Evolutionary conservation across 2,797 vertebrate genomes (phyloP).

Genomic region (Onychomys torridus): DNA sequence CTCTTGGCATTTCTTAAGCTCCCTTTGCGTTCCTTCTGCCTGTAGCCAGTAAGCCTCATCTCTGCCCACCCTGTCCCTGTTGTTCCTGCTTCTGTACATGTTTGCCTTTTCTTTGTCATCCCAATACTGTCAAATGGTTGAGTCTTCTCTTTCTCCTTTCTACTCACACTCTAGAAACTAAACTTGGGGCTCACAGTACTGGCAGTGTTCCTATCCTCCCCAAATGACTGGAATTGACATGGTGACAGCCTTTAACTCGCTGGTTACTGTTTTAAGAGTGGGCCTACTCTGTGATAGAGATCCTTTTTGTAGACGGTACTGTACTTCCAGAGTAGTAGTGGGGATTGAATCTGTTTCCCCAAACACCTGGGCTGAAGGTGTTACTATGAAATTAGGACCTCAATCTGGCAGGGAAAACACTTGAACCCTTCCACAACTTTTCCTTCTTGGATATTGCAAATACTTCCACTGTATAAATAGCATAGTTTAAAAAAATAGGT

Average conservation of each 20-base stretch:
- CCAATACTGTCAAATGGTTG: too few species aligned
- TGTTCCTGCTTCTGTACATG: not conserved
- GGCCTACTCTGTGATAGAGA: not conserved
- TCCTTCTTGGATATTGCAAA: not conserved
- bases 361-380: not conserved
- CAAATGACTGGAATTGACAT: too few species aligned
- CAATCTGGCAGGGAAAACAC: not conserved
- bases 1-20: not conserved
- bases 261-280: not conserved
- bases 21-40: not conserved
- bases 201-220: not conserved
- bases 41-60: not conserved
- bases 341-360: not conserved
- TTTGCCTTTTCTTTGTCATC: not conserved
- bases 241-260: not conserved
- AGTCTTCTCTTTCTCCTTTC: not conserved
- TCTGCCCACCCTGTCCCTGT: not conserved
- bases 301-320: not conserved
- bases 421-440: not conserved
- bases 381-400: not conserved
- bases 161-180: not conserved
- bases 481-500: not conserved
- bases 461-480: not conserved
- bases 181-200: not conserved
- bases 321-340: not conserved